Conservation (phyloP, 1,140 invertebrate species). For the Ditylenchus dipsaci region DNA sequence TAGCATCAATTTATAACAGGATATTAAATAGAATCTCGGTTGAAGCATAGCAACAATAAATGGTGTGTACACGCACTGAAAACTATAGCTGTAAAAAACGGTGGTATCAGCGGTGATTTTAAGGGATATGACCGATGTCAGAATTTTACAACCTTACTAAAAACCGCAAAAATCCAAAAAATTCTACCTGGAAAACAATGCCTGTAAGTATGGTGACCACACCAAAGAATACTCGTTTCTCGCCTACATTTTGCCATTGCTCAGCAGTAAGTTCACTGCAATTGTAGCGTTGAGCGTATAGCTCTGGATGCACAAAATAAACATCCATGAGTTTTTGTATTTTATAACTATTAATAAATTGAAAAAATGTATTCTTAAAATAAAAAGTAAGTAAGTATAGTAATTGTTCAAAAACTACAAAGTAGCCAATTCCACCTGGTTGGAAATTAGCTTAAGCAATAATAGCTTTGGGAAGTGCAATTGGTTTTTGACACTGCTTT, state of each 20-base stretch:
- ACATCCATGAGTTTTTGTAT: neutral
- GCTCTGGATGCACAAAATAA: neutral
- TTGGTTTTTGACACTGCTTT: no score
- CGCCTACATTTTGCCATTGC: conserved; percentile 5
- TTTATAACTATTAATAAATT: no score
- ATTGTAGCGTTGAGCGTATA: conserved; percentile 13
- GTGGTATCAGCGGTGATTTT: no score
- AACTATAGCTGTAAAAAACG: no score
- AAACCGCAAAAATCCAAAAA: neutral
- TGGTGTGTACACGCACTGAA: conserved; percentile 14
- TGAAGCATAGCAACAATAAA: conserved; percentile 22
- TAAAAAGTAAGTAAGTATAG: no score
- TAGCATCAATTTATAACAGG: conserved; percentile 29
- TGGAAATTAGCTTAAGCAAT: no score
- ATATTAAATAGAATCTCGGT: conserved; percentile 11
- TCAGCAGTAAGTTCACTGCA: conserved; percentile 1
- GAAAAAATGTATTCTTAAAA: no score
- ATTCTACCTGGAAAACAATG: neutral
- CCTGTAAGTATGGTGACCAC: neutral
- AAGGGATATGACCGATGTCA: no score
- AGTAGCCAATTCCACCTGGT: no score
- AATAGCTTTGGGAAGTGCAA: no score
- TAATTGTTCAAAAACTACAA: no score
- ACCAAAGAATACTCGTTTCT: neutral
- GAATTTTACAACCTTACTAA: no score